Conservation (phyloP, 2,797 vertebrate genomes). For the Sebastes miniatus region DNA sequence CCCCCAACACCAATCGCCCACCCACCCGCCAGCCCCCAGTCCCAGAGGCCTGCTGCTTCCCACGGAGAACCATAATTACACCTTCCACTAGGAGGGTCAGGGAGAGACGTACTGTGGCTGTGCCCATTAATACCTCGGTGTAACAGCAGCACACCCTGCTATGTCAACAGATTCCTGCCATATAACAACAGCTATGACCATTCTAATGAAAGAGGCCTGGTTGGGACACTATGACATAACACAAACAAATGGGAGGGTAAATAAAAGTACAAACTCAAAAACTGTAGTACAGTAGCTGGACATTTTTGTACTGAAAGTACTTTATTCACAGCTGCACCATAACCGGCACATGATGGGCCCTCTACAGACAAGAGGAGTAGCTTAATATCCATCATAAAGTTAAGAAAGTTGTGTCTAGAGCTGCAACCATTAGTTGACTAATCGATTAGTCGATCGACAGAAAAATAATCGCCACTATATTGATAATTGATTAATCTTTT, state of each 20-base stretch:
- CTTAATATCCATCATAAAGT: neutral
- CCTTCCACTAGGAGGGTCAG: constrained; percentile 35
- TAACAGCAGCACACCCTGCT: constrained; percentile 64
- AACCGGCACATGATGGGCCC: neutral
- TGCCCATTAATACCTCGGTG: constrained; percentile 51
- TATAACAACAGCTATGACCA: constrained; percentile 49
- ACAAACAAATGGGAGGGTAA: neutral
- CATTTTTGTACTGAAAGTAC: neutral
- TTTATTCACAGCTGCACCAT: neutral
- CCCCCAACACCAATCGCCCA: constrained; percentile 11
- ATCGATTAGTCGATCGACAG: too few species aligned
- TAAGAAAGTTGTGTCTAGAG: neutral
- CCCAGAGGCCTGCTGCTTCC: constrained; percentile 45
- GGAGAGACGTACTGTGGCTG: constrained; percentile 35
- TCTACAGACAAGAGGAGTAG: neutral
- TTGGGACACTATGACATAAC: neutral
- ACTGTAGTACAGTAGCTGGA: neutral
- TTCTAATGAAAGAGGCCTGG: constrained; percentile 26
- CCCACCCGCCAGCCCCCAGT: constrained; percentile 27
- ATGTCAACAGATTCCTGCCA: constrained; percentile 51
- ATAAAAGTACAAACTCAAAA: neutral
- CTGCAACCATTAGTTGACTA: too few species aligned
- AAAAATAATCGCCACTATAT: too few species aligned
- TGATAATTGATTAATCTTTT: too few species aligned
- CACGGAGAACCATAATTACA: constrained; percentile 67